Evolutionary conservation across 2,113 vertebrate species (phyloP), one percentile per base, ranked within the genome.

Genomic region (Scortum barcoo): DNA sequence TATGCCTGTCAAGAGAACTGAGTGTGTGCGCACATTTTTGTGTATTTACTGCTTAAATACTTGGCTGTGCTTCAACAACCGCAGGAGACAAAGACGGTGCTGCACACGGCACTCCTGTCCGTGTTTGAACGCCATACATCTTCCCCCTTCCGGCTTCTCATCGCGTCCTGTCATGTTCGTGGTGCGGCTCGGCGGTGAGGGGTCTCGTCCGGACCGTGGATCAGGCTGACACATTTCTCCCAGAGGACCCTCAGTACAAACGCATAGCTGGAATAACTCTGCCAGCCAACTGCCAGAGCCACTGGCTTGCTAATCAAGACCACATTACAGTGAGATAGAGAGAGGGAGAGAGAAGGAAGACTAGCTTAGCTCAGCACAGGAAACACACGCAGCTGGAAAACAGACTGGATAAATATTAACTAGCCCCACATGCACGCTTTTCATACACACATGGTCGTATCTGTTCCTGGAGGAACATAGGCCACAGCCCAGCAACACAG

Each of bases 271-370:
- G 61, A 91, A 81, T 82, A 85, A 74, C 86, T 85, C 79, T 58
- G 58, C 84, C 61, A 72, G 48, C 68, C 66, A 65, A n/a, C 77
- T 33, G 78, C 84, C 85, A 44, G 85, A 66, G 80, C 60, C 78
- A 38, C 58, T 50, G 69, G 62, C 73, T 82, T 30, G 81, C 66
- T 91, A 88, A 88, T 93, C 74, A 88, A 80, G 75, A 83, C 78
- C 92, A 86, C 57, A 79, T 81, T 78, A 46, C 50, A 76, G 17
- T 11, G 2, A 50, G 12, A 26, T 36, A 30, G 57, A 53, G 38
- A 42, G 54, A 8, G 33, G 44, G 54, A 38, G 44, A 75, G 78
- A 80, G 54, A 38, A 38, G 72, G 78, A 80, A 66, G 53, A 58
- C 57, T 14, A 60, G 57, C 72, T 70, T 70, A 77, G 86, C 62